A percentile compares a stretch with the other conserved stretches of the same genome.
Conservation (phyloP, 2,888 invertebrate genomes). For the Agrochola lychnidis region DNA sequence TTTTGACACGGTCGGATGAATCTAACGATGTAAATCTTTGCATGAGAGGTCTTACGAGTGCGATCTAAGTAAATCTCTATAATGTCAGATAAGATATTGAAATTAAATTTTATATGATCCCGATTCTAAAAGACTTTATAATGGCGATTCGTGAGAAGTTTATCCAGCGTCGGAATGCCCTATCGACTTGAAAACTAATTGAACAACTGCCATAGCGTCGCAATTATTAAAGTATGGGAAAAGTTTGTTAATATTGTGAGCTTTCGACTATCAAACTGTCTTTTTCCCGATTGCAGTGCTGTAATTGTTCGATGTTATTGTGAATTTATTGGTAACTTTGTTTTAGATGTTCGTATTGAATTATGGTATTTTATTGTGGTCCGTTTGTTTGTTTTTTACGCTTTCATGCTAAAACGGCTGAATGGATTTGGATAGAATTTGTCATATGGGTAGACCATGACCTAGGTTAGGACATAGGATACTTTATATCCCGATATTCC, state of each 20-base stretch:
- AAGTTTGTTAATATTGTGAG: constrained; percentile 66
- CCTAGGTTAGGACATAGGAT: too few relatives aligned
- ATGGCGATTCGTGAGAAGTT: constrained; percentile 75
- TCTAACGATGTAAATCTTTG: too few relatives aligned
- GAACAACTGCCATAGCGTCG: constrained; percentile 73
- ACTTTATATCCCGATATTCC: too few relatives aligned
- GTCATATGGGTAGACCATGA: too few relatives aligned
- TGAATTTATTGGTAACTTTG: constrained; percentile 42
- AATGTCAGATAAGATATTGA: constrained; percentile 79
- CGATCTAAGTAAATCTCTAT: constrained; percentile 67
- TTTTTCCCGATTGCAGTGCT: constrained; percentile 51
- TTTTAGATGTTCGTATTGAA: constrained; percentile 18
- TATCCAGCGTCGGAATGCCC: constrained; percentile 66
- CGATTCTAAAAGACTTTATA: constrained; percentile 78
- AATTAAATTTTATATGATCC: constrained; percentile 80
- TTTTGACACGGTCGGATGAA: too few relatives aligned
- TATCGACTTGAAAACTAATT: constrained; percentile 74
- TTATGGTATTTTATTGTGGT: not conserved
- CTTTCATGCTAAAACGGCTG: too few relatives aligned
- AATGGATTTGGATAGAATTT: too few relatives aligned
- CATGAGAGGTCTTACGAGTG: constrained; percentile 62
- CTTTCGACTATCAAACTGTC: constrained; percentile 62
- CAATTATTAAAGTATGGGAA: constrained; percentile 72
- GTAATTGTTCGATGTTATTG: constrained; percentile 45
- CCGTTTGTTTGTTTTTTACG: too few relatives aligned